Evolutionary conservation across 1,140 invertebrate species (phyloP).

Genomic region (Brachionus plicatilis): DNA sequence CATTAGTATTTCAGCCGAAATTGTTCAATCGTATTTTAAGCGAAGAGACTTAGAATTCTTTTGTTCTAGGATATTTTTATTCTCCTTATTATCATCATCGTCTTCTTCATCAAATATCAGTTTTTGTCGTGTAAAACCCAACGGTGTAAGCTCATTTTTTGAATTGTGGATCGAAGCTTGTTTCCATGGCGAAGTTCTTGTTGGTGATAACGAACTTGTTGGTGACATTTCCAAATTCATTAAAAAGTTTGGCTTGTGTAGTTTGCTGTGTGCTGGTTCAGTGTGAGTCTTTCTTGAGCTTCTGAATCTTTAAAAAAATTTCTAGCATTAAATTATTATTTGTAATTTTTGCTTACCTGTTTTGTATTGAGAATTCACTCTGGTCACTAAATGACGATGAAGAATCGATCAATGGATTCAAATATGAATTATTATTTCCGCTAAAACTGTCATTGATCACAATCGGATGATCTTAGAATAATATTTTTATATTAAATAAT

Average conservation of each 20-base stretch:
- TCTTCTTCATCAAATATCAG: constrained; percentile 24
- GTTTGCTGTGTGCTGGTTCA: neutral
- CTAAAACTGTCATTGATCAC: constrained; percentile 3
- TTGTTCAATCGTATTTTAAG: neutral
- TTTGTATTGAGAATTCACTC: constrained; percentile 7
- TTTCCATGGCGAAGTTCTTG: constrained; percentile 25
- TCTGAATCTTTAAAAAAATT: neutral
- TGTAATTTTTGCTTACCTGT: neutral
- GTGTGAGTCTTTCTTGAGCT: constrained; percentile 15
- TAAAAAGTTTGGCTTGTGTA: neutral
- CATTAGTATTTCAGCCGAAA: neutral
- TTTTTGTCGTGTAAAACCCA: constrained; percentile 26
- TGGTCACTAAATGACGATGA: constrained; percentile 30
- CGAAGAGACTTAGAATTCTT: neutral
- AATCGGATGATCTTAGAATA: neutral
- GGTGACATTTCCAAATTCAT: neutral
- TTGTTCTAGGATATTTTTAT: neutral
- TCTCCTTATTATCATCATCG: constrained; percentile 3
- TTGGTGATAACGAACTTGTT: constrained; percentile 19
- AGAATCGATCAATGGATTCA: constrained; percentile 26
- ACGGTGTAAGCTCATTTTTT: neutral
- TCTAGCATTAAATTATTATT: neutral
- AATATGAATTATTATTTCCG: constrained; percentile 10
- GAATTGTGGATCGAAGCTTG: constrained; percentile 3
- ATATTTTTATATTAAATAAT: neutral